phyloP scores from a whole-genome alignment of 2,113 vertebrate genomes.

The Gobio gobio region DNA sequence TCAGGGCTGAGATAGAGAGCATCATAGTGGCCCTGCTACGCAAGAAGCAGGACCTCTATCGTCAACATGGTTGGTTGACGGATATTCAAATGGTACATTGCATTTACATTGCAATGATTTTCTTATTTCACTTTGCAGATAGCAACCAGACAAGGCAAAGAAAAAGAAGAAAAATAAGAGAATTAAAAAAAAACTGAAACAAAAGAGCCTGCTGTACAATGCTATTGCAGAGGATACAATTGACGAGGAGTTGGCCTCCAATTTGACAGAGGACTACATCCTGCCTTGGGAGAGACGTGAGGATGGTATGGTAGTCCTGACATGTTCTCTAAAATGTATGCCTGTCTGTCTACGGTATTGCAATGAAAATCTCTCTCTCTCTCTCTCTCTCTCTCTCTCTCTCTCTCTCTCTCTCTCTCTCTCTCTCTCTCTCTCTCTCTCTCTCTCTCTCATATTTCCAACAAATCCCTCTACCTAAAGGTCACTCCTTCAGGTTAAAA shows the following conservation, averaged over 20 bases:
- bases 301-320: not conserved
- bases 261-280: no score
- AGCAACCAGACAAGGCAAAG: not conserved
- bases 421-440: no score
- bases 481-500: not conserved
- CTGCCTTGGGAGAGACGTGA: no score
- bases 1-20: conserved; percentile 6
- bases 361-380: not conserved
- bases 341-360: not conserved
- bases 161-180: not conserved
- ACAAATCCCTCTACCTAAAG: not conserved
- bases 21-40: not conserved
- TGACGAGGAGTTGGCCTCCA: not conserved
- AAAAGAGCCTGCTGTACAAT: conserved; percentile 2
- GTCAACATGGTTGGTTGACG: not conserved
- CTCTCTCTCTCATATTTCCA: no score
- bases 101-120: not conserved
- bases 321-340: not conserved
- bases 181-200: not conserved
- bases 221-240: not conserved
- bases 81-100: not conserved
- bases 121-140: conserved; percentile 4
- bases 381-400: no score
- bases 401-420: no score
- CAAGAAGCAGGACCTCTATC: conserved; percentile 4